Base-by-base conservation (phyloP, 37 sponge, comb jelly and placozoan genomes). In the Tethya wilhelma region DNA sequence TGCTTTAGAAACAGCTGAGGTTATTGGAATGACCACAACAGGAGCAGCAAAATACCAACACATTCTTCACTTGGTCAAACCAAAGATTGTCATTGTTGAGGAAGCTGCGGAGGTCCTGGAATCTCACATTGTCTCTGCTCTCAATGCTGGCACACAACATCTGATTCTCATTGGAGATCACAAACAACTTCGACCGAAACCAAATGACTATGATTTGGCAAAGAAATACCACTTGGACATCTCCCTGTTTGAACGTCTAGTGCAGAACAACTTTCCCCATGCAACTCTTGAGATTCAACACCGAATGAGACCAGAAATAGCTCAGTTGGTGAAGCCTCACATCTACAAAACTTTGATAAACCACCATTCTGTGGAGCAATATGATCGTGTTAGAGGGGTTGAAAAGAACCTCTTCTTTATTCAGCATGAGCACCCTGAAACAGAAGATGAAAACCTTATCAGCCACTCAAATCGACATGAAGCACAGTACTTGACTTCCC, bases 161-260 rank as follows among this genome's bases (percentile, higher is more conserved):
- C 89, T 98, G 17, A 93, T 98, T 67, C 88, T 98, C 23, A 95
- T 98, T 46, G 98, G 98, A 71, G 98, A 98, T 65, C 98, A 98
- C 84, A 83, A 92, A 55, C 98, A 98, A 69, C 86, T 98, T 20
- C 77, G 95, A 53, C 98, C 98, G 9, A 87, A 90, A 44, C 85
- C 85, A 11, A 90, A 95, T 46, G 86, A 80, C 26, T 92, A 90
- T 80, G 68, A 87, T 0, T 71, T 98, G 38, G 87, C 84, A 25
- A 79, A 85, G 44, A 71, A 98, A 11, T 90, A 74, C 78, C 85
- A 98, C 26, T 62, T 98, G 26, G 89, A 92, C 30, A 79, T 95
- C 32, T 95, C 96, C 22, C 80, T 98, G 67, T 92, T 98, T 86
- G 95, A 98, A 65, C 59, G 95, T 4, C 40, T 98, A 26, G 60